A percentile compares a stretch with the other conserved stretches of the same genome.
Evolutionary conservation across 64 coral and sea anemone species (phyloP).

Genomic region (Montipora efflorescens): DNA sequence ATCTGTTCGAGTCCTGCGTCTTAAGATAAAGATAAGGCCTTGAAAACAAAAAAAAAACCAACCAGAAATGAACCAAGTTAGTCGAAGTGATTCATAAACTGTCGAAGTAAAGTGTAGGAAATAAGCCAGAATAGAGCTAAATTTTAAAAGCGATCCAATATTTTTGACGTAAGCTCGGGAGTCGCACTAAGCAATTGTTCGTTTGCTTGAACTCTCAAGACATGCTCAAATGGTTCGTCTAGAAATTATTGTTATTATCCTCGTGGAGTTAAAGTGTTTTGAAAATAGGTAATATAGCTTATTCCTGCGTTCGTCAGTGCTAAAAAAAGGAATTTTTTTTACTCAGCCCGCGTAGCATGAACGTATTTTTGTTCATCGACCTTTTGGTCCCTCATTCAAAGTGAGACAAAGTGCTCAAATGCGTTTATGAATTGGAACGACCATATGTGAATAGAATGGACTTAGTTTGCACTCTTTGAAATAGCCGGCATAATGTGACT

Average conservation of each 20-base stretch:
- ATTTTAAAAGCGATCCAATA: not conserved
- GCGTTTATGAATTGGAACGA: not conserved
- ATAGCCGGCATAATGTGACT: not conserved
- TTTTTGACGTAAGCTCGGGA: not conserved
- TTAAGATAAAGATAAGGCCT: not conserved
- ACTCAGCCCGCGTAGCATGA: not conserved
- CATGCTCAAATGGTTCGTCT: too few relatives aligned
- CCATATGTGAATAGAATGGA: not conserved
- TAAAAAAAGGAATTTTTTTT: too few relatives aligned
- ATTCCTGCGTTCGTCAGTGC: too few relatives aligned
- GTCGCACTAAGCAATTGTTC: not conserved
- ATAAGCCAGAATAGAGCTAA: not conserved
- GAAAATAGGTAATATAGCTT: too few relatives aligned
- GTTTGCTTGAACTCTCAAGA: too few relatives aligned
- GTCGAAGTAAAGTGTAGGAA: not conserved
- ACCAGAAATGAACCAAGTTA: not conserved
- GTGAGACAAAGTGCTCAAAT: not conserved
- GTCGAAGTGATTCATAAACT: not conserved
- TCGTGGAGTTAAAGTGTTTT: not conserved
- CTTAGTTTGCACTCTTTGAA: not conserved
- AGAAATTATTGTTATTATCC: not conserved
- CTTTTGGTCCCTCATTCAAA: not conserved
- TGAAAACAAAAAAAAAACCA: not conserved
- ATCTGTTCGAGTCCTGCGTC: not conserved
- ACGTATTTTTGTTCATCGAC: not conserved